Base-by-base conservation (phyloP, 1,140 invertebrate genomes). In the Ceratosolen fusciceps region DNA sequence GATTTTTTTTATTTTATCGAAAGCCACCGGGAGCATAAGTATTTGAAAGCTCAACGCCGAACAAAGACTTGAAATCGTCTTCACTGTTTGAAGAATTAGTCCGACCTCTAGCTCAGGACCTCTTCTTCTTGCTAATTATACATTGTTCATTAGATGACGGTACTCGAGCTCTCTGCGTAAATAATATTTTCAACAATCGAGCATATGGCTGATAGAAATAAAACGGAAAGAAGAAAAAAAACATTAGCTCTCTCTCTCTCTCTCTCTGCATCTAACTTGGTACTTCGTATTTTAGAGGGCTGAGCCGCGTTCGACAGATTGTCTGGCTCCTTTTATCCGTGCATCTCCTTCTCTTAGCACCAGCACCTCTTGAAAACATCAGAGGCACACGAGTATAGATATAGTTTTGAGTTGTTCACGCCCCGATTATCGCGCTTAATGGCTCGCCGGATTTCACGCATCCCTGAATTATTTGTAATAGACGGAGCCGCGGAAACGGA, bases 361-460 rank as follows among this genome's bases (percentile, higher is more conserved):
- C 19, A 24, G 52, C 24, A 9, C 52, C 56, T 47, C 73, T 74
- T 37, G 26, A 37, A n/a, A n/a, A 37, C 24, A 39, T 19, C 24
- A 70, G n/a, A 43, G 1, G 24, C 16, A 74, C 2, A 31, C 39
- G 31, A 21, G 26, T 49, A 10, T 62, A 43, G 19, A 21, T 62
- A 26, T 39, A 62, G 58, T 78, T 80, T 73, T 72, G 79, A 83
- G 87, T 88, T 84, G 83, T 86, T 89, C 83, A 88, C 88, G 88
- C 86, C 83, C 87, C 85, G 88, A 83, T 89, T 89, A 86, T 86
- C 84, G 83, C 80, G 76, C 79, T 87, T 84, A 89, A 89, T 88
- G 82, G 85, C 81, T 73, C 58, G 58, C 67, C 37, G 87, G 88
- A 89, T 89, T 89, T 89, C 79, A 89, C 88, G 87, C 87, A 88